Percentiles rank a stretch among this genome's conserved stretches.
phyloP scores from a whole-genome alignment of 2,113 vertebrate genomes.

The Semicossyphus pulcher region DNA sequence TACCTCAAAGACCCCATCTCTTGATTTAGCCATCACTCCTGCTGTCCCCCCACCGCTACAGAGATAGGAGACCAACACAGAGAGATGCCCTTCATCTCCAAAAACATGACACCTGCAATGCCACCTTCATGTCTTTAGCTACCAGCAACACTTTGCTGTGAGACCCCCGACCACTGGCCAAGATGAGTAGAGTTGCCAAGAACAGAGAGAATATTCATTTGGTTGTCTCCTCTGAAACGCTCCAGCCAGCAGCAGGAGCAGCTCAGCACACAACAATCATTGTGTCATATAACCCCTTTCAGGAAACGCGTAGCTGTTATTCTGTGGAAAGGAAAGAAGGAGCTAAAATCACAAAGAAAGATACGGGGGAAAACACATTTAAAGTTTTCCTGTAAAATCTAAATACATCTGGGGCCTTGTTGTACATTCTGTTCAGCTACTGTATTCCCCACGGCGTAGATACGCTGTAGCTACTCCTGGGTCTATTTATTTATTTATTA shows the following conservation, averaged over 20 bases:
- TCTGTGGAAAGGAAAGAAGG: conserved; percentile 17
- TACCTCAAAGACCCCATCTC: conserved; percentile 25
- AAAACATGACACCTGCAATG: conserved; percentile 31
- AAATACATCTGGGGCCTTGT: conserved; percentile 38
- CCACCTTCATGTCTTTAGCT: conserved; percentile 27
- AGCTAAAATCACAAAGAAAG: conserved; percentile 15
- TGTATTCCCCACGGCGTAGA: conserved; percentile 32
- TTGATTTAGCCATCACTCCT: conserved; percentile 28
- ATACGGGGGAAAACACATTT: conserved; percentile 20
- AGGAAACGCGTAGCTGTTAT: conserved; percentile 11
- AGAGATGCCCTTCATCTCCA: conserved; percentile 30
- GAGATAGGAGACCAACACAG: conserved; percentile 14
- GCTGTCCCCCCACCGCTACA: neutral
- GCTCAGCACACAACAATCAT: neutral
- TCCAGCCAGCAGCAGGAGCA: neutral
- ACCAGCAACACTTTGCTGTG: neutral
- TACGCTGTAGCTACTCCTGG: conserved; percentile 15
- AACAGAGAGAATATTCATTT: conserved; percentile 42
- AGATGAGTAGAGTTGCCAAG: conserved; percentile 15
- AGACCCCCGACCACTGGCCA: conserved; percentile 9
- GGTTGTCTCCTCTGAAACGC: neutral
- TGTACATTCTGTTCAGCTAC: conserved; percentile 56
- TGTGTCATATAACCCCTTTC: conserved; percentile 3
- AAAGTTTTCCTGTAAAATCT: conserved; percentile 41
- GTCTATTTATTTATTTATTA: conserved; percentile 3